Percentiles rank a stretch among this genome's conserved stretches.
Evolutionary conservation across 2,113 vertebrate species (phyloP).

Genomic region (Dasyurus viverrinus): DNA sequence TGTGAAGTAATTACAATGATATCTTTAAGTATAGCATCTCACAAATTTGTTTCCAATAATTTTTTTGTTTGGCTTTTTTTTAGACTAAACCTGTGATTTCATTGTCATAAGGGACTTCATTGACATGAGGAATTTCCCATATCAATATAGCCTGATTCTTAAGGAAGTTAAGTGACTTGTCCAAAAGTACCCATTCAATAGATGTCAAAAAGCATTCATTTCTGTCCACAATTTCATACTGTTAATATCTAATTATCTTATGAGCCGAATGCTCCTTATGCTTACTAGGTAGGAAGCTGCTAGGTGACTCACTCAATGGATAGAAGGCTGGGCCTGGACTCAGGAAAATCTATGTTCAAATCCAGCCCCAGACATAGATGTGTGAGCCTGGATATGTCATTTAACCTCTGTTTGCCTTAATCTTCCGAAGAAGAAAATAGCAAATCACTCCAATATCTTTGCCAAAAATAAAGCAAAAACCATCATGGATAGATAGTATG

Average conservation of each 20-base stretch:
- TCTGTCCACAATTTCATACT: not conserved
- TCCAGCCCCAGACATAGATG: not conserved
- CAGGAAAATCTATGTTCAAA: not conserved
- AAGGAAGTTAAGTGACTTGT: not conserved
- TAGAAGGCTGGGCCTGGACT: not conserved
- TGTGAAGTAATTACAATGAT: not conserved
- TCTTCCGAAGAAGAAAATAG: not conserved
- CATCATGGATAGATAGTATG: not conserved
- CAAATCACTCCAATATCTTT: not conserved
- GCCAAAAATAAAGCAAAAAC: not conserved
- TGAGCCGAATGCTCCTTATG: not conserved
- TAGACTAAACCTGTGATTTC: not conserved
- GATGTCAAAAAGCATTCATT: not conserved
- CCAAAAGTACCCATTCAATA: not conserved
- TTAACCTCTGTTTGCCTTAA: not conserved
- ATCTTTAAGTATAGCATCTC: not conserved
- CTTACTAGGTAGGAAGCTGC: not conserved
- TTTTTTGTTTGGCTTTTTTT: not conserved
- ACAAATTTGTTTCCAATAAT: not conserved
- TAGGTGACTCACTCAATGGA: not conserved
- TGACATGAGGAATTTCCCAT: not conserved
- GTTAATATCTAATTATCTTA: not conserved
- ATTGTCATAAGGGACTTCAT: not conserved
- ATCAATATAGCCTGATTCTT: not conserved
- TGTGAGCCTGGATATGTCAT: not conserved